Conservation (phyloP, 1,140 invertebrate genomes). For the Helicoverpa armigera region DNA sequence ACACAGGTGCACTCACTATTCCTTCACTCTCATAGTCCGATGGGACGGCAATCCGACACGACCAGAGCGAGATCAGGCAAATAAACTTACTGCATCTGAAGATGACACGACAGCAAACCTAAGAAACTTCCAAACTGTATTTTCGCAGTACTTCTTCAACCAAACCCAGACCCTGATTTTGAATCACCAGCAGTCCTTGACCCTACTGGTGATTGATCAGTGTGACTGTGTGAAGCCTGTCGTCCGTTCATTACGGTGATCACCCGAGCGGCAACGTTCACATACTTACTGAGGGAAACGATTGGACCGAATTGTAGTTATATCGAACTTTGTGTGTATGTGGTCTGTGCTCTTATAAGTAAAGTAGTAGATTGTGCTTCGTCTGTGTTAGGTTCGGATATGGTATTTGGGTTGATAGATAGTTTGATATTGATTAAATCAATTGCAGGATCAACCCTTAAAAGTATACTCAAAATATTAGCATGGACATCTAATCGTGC, state of each 20-base stretch:
- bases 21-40: no score
- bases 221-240: conserved; percentile 10
- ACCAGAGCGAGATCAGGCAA: no score
- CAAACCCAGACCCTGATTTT: conserved; percentile 3
- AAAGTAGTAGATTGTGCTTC: neutral
- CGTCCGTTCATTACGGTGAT: conserved; percentile 25
- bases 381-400: no score
- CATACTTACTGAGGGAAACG: conserved; percentile 36
- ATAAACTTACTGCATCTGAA: no score
- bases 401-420: no score
- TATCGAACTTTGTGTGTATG: conserved; percentile 20
- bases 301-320: conserved; percentile 39
- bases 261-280: conserved; percentile 39
- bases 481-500: no score
- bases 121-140: neutral
- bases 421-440: no score
- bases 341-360: neutral
- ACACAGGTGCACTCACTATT: no score
- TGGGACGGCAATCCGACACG: no score
- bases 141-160: neutral
- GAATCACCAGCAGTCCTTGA: conserved; percentile 19
- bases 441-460: no score
- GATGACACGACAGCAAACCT: neutral
- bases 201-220: conserved; percentile 35
- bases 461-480: no score